These are phyloP conservation scores for Rhinichthys klamathensis DNA, from an alignment of 2,113 vertebrate species.

Conservation along the genomic window DNA sequence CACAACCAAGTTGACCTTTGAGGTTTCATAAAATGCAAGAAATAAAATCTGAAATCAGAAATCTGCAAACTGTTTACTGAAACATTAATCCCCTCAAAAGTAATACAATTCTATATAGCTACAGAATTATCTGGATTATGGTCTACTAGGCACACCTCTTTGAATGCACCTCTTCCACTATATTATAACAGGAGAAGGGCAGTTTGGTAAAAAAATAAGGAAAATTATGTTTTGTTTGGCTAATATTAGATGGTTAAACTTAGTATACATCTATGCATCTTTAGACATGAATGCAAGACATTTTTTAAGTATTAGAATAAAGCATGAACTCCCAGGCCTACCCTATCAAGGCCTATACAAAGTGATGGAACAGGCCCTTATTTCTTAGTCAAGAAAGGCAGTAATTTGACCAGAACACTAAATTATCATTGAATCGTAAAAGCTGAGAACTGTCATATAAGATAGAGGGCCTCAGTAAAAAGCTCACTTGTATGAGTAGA, in stretches of 20 bases:
- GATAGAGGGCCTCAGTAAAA: background rate
- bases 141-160: background rate
- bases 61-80: background rate
- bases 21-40: background rate
- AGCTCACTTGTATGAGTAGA: background rate
- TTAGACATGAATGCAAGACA: background rate
- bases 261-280: background rate
- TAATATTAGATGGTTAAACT: background rate
- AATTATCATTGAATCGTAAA: background rate
- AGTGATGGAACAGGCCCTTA: background rate
- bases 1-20: constrained; percentile 1
- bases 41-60: constrained; percentile 1
- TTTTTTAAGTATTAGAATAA: background rate
- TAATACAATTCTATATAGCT: constrained; percentile 8
- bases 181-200: background rate
- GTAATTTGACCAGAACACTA: background rate
- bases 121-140: background rate
- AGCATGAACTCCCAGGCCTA: background rate
- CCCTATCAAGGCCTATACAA: background rate
- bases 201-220: background rate
- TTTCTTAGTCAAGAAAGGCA: background rate
- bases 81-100: constrained; percentile 19
- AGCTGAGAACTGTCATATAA: background rate
- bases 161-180: background rate
- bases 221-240: background rate